Percentiles rank a stretch among this genome's conserved stretches.
phyloP scores from a whole-genome alignment of 2,797 vertebrate species.

The Garrulus glandarius region DNA sequence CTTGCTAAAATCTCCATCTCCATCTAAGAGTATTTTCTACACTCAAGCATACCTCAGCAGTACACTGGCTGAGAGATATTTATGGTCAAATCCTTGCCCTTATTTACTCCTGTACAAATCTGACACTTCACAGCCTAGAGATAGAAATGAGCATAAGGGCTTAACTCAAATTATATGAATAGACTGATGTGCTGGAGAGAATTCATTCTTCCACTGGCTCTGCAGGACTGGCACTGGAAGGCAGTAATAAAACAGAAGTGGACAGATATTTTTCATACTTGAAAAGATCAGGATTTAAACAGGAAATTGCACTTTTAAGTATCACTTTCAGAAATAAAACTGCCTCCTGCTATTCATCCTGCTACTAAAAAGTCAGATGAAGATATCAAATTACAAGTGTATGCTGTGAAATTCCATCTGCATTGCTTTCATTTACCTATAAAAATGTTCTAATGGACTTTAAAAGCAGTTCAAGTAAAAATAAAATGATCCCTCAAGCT shows the following conservation, averaged over 20 bases:
- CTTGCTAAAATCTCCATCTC: neutral
- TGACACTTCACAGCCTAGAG: neutral
- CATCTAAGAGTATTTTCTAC: neutral
- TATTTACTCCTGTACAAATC: neutral
- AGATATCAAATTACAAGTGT: constrained; percentile 11
- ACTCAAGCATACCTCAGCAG: neutral
- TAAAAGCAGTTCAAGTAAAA: constrained; percentile 40
- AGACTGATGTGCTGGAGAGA: neutral
- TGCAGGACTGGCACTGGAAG: neutral
- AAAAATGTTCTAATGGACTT: constrained; percentile 27
- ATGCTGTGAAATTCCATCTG: constrained; percentile 38
- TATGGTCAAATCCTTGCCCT: neutral
- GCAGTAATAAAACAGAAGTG: constrained; percentile 29
- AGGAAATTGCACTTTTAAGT: constrained; percentile 41
- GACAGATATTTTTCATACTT: neutral
- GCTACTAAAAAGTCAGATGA: constrained; percentile 9
- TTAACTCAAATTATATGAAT: neutral
- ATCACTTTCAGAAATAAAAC: constrained; percentile 31
- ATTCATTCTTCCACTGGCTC: constrained; percentile 10
- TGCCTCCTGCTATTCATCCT: constrained; percentile 22
- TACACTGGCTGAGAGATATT: neutral
- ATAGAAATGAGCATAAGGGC: neutral
- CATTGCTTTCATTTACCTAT: neutral
- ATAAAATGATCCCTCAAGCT: constrained; percentile 30
- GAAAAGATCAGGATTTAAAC: constrained; percentile 6